Base-by-base conservation (phyloP, 2,797 vertebrate genomes). In the Erithacus rubecula region DNA sequence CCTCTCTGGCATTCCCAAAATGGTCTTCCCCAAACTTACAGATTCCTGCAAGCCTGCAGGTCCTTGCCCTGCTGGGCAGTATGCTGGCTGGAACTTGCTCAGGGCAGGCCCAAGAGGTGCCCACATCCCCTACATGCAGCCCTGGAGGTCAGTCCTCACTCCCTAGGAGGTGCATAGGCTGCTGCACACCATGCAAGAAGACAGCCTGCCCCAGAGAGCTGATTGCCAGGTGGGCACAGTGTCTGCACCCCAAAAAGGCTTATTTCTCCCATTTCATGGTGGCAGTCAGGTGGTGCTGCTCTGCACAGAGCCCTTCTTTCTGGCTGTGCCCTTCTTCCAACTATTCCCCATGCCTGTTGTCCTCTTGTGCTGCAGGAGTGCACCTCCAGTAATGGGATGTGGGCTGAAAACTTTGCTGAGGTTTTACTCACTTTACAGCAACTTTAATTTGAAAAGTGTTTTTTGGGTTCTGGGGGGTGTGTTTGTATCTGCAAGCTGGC, bases 121-220 rank as follows among this genome's bases (percentile, higher is more conserved):
- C 13, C 15, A 0, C 0, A 0, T 59, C 18, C 56, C 6, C 67
- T 41, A 3, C 0, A 0, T 65, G 41, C 64, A 36, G 39, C 24
- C 12, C 5, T 4, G 2, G 22, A 52, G 32, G 16, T 81, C 29
- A 75, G 17, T 2, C 3, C 41, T 55, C 26, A 9, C 32, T 84
- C 5, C 3, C 0, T 1, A 11, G 53, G 29, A 12, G 37, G 4
- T 3, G 2, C 16, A 4, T 15, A 10, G 44, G 24, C 26, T 82
- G 58, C 37, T 47, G 30, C 39, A 27, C 51, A 13, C 56, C 29
- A 1, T 10, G 26, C 0, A 11, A 41, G 24, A 39, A 39, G 24
- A 20, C 30, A 83, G 0, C 23, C 44, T 59, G n/a, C 4, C n/a
- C 24, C 2, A 8, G n/a, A 16, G 76, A 65, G 56, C 34, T 46